Evolutionary conservation across 2,797 vertebrate genomes (phyloP).

Genomic region (Crypturellus tataupa): DNA sequence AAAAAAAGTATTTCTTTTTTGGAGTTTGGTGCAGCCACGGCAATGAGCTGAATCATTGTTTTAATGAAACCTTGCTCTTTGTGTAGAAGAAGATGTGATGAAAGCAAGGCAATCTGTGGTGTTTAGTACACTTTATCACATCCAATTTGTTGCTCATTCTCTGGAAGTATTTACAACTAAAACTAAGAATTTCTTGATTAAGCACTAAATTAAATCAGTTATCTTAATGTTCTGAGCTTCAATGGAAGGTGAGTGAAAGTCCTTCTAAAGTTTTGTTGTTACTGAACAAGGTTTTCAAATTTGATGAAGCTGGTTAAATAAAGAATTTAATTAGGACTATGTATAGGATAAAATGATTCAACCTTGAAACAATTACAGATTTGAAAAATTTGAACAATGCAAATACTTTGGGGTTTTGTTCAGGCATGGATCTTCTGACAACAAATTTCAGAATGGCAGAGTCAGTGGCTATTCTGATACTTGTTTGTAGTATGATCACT

Average conservation of each 20-base stretch:
- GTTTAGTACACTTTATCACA: background rate
- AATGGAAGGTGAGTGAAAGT: background rate
- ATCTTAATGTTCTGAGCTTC: background rate
- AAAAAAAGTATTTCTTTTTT: background rate
- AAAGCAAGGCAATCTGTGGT: background rate
- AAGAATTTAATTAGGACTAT: background rate
- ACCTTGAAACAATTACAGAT: background rate
- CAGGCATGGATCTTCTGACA: background rate
- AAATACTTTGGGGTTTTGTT: background rate
- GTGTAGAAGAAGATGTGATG: background rate
- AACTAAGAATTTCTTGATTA: background rate
- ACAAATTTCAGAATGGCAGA: background rate
- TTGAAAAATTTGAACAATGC: background rate
- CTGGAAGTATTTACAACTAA: background rate
- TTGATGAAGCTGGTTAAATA: background rate
- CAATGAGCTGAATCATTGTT: background rate
- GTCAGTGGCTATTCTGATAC: background rate
- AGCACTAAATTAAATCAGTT: background rate
- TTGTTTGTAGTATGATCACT: background rate
- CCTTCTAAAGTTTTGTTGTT: background rate
- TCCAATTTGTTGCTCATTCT: background rate
- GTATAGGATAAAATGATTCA: background rate
- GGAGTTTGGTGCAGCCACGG: background rate
- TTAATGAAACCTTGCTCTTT: background rate
- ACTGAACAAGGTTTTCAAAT: background rate